Evolutionary conservation across 2,888 invertebrate species (phyloP).

Genomic region (Lochmaea capreae): DNA sequence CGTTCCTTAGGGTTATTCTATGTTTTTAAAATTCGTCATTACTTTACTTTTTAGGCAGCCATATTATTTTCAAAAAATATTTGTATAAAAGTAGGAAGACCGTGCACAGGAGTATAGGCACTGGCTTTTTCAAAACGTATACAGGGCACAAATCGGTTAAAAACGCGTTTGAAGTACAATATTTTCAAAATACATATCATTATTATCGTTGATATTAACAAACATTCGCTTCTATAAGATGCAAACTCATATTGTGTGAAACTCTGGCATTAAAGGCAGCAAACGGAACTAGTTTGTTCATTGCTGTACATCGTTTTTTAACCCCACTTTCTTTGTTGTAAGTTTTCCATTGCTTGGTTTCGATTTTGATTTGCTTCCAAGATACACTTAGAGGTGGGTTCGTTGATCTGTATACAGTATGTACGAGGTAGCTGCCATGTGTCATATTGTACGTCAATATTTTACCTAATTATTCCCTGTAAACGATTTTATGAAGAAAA

Average conservation of each 20-base stretch:
- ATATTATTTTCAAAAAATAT: conserved; percentile 24
- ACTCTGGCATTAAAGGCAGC: too few species aligned
- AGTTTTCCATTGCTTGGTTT: too few species aligned
- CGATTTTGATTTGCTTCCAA: too few species aligned
- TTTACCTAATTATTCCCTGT: conserved; percentile 2
- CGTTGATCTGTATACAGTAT: too few species aligned
- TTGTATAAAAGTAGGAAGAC: conserved; percentile 42
- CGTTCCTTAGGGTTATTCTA: too few species aligned
- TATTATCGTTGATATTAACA: neutral
- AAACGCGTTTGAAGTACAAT: neutral
- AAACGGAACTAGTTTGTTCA: too few species aligned
- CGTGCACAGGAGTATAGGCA: conserved; percentile 35
- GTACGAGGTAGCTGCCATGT: too few species aligned
- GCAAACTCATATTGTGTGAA: too few species aligned
- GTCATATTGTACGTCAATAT: neutral
- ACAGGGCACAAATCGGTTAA: neutral
- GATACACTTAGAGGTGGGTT: too few species aligned
- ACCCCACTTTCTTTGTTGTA: too few species aligned
- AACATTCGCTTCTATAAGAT: neutral
- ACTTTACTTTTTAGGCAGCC: neutral
- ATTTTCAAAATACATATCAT: neutral
- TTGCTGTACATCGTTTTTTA: too few species aligned
- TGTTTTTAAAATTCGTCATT: neutral
- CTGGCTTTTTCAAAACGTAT: conserved; percentile 24
- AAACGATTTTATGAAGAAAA: conserved; percentile 2